Percentiles rank a stretch among this genome's conserved stretches.
Evolutionary conservation across 2,888 invertebrate genomes (phyloP).

Genomic region (Steinernema scapterisci): DNA sequence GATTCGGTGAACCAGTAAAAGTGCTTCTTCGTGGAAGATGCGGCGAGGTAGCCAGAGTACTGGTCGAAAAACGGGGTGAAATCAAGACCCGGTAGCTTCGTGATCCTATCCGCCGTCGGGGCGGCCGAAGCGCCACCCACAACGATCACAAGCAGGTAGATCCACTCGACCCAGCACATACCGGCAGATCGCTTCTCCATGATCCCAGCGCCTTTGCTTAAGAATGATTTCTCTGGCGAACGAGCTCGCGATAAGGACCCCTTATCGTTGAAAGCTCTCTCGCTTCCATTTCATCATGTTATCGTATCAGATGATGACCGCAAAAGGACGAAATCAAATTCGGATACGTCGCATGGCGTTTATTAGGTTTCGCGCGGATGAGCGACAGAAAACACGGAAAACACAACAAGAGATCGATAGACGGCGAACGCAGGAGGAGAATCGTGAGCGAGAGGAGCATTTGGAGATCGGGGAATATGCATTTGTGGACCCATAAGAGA

Average conservation of each 20-base stretch:
- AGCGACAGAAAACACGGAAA: background rate
- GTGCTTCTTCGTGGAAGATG: constrained; percentile 65
- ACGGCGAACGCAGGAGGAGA: background rate
- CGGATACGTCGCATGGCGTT: background rate
- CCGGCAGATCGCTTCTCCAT: background rate
- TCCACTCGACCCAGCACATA: constrained; percentile 36
- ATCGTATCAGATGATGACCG: background rate
- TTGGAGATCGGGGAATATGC: background rate
- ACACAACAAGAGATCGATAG: background rate
- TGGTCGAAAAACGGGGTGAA: constrained; percentile 66
- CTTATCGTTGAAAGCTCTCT: background rate
- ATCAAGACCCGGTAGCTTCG: constrained; percentile 37
- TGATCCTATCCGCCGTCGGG: constrained; percentile 34
- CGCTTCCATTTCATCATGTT: constrained; percentile 22
- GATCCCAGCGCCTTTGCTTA: background rate
- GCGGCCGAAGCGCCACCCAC: constrained; percentile 24
- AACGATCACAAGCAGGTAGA: constrained; percentile 32
- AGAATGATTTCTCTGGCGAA: background rate
- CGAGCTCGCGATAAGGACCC: too few species aligned
- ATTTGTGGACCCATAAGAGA: background rate
- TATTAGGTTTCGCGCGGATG: constrained; percentile 8
- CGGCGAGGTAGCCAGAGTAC: constrained; percentile 70
- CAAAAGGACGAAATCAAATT: background rate
- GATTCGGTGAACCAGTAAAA: constrained; percentile 68
- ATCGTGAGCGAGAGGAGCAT: background rate